phyloP scores from a whole-genome alignment of 2,113 vertebrate genomes.

The Nesoenas mayeri region DNA sequence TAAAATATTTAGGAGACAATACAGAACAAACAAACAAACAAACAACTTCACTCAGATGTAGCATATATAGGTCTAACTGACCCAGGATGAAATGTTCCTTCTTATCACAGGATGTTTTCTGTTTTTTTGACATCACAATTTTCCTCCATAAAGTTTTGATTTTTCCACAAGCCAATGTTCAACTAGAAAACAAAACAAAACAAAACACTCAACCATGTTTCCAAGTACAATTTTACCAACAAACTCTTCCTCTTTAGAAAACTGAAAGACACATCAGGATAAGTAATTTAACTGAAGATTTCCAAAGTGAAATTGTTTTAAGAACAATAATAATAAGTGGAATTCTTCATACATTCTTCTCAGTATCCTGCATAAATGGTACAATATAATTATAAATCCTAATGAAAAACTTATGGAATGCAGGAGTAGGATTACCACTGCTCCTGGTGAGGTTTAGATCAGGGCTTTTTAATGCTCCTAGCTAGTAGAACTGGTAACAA shows the following conservation, averaged over 20 bases:
- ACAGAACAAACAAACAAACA: background rate
- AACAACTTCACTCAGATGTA: rapidly evolving
- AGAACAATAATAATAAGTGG: background rate
- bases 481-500: background rate
- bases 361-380: background rate
- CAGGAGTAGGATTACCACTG: background rate
- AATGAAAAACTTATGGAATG: background rate
- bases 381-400: background rate
- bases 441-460: rapidly evolving
- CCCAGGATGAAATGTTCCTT: background rate
- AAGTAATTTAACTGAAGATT: background rate
- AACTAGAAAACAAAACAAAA: background rate
- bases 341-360: background rate
- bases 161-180: background rate
- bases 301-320: background rate
- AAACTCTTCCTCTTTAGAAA: background rate
- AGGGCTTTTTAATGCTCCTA: background rate
- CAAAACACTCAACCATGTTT: background rate
- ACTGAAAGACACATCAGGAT: background rate
- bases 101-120: background rate
- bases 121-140: background rate
- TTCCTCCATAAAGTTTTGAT: background rate
- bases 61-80: background rate
- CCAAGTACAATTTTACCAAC: background rate
- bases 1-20: background rate